These are phyloP conservation scores for Crocidura indochinensis DNA, from an alignment of 2,797 vertebrate species.

Conservation along the genomic window DNA sequence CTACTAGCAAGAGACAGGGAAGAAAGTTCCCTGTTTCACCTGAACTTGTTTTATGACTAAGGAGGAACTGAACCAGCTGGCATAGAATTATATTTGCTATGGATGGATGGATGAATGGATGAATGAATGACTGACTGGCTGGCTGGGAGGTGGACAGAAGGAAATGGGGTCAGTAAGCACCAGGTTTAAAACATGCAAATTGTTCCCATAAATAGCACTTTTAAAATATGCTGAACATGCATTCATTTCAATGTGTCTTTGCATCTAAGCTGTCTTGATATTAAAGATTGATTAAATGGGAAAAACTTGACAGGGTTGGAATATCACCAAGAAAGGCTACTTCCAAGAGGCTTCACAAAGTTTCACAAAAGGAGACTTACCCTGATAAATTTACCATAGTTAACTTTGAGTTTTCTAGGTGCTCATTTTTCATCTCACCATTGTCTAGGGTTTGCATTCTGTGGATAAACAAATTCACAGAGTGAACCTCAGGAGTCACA, in stretches of 20 bases:
- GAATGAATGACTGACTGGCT: too few species aligned
- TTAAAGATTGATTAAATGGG: slow-evolving; percentile 15
- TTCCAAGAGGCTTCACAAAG: background rate
- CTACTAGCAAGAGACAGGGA: background rate
- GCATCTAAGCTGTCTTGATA: slow-evolving; percentile 38
- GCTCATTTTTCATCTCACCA: background rate
- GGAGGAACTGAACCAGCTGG: background rate
- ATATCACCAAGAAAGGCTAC: slow-evolving; percentile 38
- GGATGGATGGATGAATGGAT: too few species aligned
- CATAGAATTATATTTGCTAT: background rate
- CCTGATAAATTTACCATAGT: background rate
- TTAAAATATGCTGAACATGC: slow-evolving; percentile 12
- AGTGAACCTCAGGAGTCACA: background rate
- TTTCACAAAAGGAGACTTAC: background rate
- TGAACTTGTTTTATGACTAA: background rate
- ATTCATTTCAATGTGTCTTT: background rate
- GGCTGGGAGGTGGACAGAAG: background rate
- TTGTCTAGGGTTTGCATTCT: background rate
- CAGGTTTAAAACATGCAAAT: slow-evolving; percentile 31
- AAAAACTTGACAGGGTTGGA: background rate
- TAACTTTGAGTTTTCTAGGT: background rate
- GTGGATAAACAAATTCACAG: background rate
- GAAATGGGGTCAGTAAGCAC: background rate
- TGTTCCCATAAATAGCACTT: background rate
- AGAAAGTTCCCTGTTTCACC: background rate